Percentiles rank a stretch among this genome's conserved stretches.
Conservation (phyloP, 1,140 invertebrate genomes). For the Ridgeia piscesae region DNA sequence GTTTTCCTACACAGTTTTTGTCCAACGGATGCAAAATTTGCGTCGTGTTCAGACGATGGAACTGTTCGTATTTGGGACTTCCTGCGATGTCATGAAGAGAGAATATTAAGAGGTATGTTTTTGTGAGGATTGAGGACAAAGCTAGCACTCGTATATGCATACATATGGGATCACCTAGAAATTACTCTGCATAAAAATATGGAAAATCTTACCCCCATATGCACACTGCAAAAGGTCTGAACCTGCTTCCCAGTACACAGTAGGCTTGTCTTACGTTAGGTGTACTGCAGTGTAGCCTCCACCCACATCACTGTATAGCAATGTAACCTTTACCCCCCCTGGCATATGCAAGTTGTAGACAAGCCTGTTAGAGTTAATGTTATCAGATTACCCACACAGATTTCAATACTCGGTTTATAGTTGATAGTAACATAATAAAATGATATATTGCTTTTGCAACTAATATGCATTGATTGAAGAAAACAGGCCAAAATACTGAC, state of each 20-base stretch:
- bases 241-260: too few relatives aligned
- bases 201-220: too few relatives aligned
- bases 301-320: too few relatives aligned
- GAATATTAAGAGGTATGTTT: slow-evolving; percentile 80
- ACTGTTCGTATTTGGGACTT: slow-evolving; percentile 99
- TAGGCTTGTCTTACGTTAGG: too few relatives aligned
- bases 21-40: slow-evolving; percentile 97
- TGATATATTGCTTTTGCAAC: background rate
- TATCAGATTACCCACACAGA: background rate
- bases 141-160: background rate
- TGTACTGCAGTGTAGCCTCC: too few relatives aligned
- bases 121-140: background rate
- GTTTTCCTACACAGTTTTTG: slow-evolving; percentile 78
- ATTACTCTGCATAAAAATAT: too few relatives aligned
- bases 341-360: too few relatives aligned
- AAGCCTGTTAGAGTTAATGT: background rate
- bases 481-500: background rate
- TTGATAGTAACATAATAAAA: background rate
- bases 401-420: background rate
- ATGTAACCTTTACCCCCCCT: too few relatives aligned
- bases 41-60: slow-evolving; percentile 98
- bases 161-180: background rate
- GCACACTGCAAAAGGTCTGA: too few relatives aligned
- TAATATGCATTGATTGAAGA: background rate
- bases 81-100: slow-evolving; percentile 93